These are phyloP conservation scores for Latrodectus elegans DNA, from an alignment of 2,888 invertebrate species.

Conservation along the genomic window DNA sequence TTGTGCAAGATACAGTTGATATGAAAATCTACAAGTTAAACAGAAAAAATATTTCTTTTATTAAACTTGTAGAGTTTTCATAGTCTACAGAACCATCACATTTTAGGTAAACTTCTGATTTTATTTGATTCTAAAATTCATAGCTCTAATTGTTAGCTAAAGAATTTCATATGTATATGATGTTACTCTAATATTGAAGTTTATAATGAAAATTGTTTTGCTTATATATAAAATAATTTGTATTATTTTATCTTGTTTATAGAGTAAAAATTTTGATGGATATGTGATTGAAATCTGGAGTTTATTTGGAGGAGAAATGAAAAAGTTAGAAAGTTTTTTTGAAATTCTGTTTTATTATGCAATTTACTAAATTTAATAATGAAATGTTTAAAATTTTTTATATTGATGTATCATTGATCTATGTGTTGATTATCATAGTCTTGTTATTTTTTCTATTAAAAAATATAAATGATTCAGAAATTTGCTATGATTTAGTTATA, in stretches of 20 bases:
- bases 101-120: neutral
- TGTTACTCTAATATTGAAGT: neutral
- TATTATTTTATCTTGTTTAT: slow-evolving; percentile 75
- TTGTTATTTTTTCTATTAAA: too few relatives aligned
- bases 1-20: too few relatives aligned
- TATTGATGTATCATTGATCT: too few relatives aligned
- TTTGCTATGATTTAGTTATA: too few relatives aligned
- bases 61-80: too few relatives aligned
- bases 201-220: neutral
- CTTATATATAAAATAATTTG: neutral
- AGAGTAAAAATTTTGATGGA: slow-evolving; percentile 89
- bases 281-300: slow-evolving; percentile 91
- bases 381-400: too few relatives aligned
- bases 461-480: too few relatives aligned
- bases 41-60: too few relatives aligned
- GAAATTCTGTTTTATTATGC: slow-evolving; percentile 10
- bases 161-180: neutral
- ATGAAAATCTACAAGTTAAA: too few relatives aligned
- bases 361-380: neutral
- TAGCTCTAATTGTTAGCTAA: neutral
- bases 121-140: neutral
- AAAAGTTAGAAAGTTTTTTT: slow-evolving; percentile 73
- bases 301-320: slow-evolving; percentile 80
- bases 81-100: too few relatives aligned
- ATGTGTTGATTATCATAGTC: too few relatives aligned